Evolutionary conservation across 2,797 vertebrate species (phyloP).

Genomic region (Pseudochirops cupreus): DNA sequence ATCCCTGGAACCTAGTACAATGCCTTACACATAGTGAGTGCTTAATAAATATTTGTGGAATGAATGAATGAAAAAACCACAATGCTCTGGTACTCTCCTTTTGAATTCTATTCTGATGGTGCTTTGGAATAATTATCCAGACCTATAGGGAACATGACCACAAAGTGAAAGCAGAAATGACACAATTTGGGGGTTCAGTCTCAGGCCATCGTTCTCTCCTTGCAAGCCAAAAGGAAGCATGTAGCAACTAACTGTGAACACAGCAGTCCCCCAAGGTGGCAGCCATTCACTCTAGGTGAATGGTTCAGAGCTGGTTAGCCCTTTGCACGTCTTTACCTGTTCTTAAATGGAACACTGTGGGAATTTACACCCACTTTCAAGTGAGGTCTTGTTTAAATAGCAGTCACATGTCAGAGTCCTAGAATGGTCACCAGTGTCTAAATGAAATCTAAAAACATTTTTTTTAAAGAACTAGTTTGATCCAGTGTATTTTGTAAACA

Average conservation of each 20-base stretch:
- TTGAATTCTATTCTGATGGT: slow-evolving; percentile 9
- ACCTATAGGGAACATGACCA: not conserved
- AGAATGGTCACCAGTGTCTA: slow-evolving; percentile 35
- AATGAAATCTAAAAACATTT: slow-evolving; percentile 48
- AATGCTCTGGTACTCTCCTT: not conserved
- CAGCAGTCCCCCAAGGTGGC: slow-evolving; percentile 21
- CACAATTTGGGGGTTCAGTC: not conserved
- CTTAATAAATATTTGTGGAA: not conserved
- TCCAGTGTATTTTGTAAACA: not conserved
- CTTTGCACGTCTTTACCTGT: slow-evolving; percentile 49
- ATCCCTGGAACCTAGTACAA: not conserved
- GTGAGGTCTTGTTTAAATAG: slow-evolving; percentile 59
- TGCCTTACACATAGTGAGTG: not conserved
- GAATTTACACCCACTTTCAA: slow-evolving; percentile 51
- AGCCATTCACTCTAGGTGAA: not conserved
- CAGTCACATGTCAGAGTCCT: slow-evolving; percentile 41
- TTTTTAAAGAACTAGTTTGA: not conserved
- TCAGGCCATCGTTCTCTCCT: slow-evolving; percentile 34
- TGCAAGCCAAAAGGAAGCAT: slow-evolving; percentile 39
- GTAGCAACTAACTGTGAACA: slow-evolving; percentile 23
- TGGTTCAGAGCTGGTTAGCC: slow-evolving; percentile 27
- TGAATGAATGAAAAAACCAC: not conserved
- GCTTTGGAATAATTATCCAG: slow-evolving; percentile 9
- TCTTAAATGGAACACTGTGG: slow-evolving; percentile 47
- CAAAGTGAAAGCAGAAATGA: not conserved